phyloP scores from a whole-genome alignment of 2,113 vertebrate genomes.

The Chlamydotis undulata region DNA sequence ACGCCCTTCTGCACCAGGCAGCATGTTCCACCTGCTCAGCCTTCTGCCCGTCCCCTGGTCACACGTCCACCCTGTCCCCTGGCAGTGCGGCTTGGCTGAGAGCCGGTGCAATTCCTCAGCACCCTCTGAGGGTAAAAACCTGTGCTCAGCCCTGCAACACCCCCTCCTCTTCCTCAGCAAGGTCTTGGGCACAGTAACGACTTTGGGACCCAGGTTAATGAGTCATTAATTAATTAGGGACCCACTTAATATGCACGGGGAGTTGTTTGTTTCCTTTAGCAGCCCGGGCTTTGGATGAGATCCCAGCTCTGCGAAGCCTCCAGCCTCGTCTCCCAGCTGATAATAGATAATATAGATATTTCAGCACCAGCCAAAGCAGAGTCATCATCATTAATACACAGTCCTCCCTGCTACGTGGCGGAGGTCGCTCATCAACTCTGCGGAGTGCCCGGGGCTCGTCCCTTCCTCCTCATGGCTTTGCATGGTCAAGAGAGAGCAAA shows the following conservation, averaged over 20 bases:
- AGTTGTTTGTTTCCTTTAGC: constrained; percentile 64
- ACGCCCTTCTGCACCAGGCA: neutral
- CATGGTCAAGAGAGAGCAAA: neutral
- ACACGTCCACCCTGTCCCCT: neutral
- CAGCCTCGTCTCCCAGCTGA: constrained; percentile 59
- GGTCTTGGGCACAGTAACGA: neutral
- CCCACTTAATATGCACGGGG: constrained; percentile 15
- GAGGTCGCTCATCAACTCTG: neutral
- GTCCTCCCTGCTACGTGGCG: neutral
- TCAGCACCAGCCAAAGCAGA: constrained; percentile 61
- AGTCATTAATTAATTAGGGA: constrained; percentile 58
- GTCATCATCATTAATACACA: constrained; percentile 54
- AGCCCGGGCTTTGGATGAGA: constrained; percentile 45
- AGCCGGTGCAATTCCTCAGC: constrained; percentile 6
- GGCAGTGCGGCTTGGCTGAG: neutral
- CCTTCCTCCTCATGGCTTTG: neutral
- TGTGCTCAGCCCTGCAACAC: neutral
- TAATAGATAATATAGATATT: constrained; percentile 69
- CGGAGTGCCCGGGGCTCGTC: neutral
- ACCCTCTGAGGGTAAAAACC: neutral
- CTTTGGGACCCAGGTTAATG: constrained; percentile 35
- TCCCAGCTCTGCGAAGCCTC: constrained; percentile 54
- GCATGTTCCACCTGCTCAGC: neutral
- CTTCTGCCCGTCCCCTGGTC: neutral
- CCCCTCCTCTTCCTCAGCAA: neutral